Evolutionary conservation across 2,113 vertebrate genomes (phyloP), one percentile per base, ranked within the genome.

Genomic region (Solea senegalensis): DNA sequence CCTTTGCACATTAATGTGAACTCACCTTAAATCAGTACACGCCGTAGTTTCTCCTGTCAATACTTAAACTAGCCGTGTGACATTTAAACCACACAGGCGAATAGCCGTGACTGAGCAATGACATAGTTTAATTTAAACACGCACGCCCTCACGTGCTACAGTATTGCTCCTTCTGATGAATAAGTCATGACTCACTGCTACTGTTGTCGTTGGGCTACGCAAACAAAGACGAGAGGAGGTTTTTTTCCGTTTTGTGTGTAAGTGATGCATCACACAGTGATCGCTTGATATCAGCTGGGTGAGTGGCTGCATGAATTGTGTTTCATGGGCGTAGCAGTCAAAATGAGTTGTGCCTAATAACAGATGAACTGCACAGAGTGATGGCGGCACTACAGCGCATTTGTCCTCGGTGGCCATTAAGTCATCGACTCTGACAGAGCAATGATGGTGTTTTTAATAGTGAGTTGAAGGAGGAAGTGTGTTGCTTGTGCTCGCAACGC

Each of bases 231-330:
- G 44, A 63, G 49, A 46, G 3, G 51, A 71, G 11, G 41, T 49
- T 27, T 54, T 54, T 54, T 46, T 7, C 43, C 41, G 28, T 15
- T 21, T 74, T 69, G 69, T 74, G 67, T 86, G 56, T 55, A 67
- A 51, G 75, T 69, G 85, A 89, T 86, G 81, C 88, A 90, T 87
- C 81, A 81, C 70, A 5, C 59, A 27, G 69, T 14, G 4, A 74
- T 88, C 86, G 70, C 81, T 86, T 77, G 10, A 80, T 83, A 83
- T 81, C 70, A 80, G 89, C 80, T 76, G 72, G 74, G 28, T 55
- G 81, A 67, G 55, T 28, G 1, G 56, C 65, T 52, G 65, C 73
- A 59, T 55, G 76, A 76, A 51, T 58, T 77, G 58, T 72, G 64
- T 74, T 72, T 75, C 66, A 54, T 11, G 72, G 75, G 76, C 81